A percentile compares a stretch with the other conserved stretches of the same genome.
phyloP scores from a whole-genome alignment of 2,113 vertebrate species.

The Australoheros scitulus region DNA sequence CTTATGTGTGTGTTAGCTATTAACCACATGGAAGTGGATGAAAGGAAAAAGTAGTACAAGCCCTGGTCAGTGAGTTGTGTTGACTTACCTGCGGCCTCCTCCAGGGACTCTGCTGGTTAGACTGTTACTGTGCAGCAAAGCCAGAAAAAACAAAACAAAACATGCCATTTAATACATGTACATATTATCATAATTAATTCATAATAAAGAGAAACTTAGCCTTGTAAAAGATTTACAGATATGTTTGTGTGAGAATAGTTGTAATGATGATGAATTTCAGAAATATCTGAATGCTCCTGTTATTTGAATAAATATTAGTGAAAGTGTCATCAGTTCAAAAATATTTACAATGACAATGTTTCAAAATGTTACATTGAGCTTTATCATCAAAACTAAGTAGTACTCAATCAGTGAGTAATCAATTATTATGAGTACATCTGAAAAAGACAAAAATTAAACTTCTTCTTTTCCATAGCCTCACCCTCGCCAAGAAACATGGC shows the following conservation, averaged over 20 bases:
- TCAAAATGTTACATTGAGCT: neutral
- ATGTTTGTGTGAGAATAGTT: neutral
- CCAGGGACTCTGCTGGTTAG: neutral
- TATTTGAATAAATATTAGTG: neutral
- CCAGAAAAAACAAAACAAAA: slow-evolving; percentile 23
- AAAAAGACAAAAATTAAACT: neutral
- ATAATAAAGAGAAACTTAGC: neutral
- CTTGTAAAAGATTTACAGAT: neutral
- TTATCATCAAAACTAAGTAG: neutral
- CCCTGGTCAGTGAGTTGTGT: slow-evolving; percentile 28
- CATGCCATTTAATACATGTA: neutral
- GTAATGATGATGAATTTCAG: neutral
- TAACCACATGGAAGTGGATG: slow-evolving; percentile 46
- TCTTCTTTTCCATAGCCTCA: neutral
- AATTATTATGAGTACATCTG: neutral
- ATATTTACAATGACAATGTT: neutral
- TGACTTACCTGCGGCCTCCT: slow-evolving; percentile 38
- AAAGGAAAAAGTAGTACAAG: slow-evolving; percentile 28
- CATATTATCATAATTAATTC: neutral
- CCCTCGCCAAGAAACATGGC: slow-evolving; percentile 47
- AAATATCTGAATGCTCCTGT: neutral
- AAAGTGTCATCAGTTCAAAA: neutral
- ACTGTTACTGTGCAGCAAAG: neutral
- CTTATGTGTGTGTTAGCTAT: slow-evolving; percentile 27
- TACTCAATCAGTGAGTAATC: neutral